Evolutionary conservation across 2,888 invertebrate species (phyloP).

Genomic region (Gymnoscelis rufifasciata): DNA sequence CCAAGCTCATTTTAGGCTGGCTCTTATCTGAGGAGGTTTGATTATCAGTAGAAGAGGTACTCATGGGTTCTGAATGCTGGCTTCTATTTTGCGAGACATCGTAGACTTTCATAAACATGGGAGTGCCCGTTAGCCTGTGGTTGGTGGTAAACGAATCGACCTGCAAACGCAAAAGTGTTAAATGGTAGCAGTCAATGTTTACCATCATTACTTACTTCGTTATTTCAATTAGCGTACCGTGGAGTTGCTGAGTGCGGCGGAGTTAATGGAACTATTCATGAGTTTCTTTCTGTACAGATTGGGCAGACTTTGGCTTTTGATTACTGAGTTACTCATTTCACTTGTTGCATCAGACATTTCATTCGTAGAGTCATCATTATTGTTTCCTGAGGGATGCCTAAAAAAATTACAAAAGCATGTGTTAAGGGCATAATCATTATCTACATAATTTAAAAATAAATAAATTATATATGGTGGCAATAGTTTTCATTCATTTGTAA

Average conservation of each 20-base stretch:
- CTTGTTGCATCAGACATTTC: conserved; percentile 75
- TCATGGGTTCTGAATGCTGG: conserved; percentile 75
- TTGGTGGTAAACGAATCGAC: conserved; percentile 72
- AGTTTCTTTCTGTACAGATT: conserved; percentile 82
- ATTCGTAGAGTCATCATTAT: conserved; percentile 80
- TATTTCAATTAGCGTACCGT: conserved; percentile 77
- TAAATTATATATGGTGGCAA: too few relatives aligned
- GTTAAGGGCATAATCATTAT: too few relatives aligned
- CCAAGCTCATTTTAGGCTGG: conserved; percentile 86
- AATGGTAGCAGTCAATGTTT: conserved; percentile 26
- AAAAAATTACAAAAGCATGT: conserved; percentile 14
- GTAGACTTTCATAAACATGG: conserved; percentile 72
- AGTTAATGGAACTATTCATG: conserved; percentile 72
- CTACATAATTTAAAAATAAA: too few relatives aligned
- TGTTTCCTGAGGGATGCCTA: conserved; percentile 88
- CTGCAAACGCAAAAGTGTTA: conserved; percentile 50
- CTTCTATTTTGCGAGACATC: conserved; percentile 72
- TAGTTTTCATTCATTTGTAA: not conserved
- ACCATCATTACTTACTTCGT: conserved; percentile 22
- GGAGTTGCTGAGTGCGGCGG: conserved; percentile 82
- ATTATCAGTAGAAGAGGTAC: conserved; percentile 74
- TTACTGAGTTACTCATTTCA: conserved; percentile 80
- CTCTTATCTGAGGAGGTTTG: conserved; percentile 72
- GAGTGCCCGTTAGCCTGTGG: conserved; percentile 65
- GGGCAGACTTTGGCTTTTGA: conserved; percentile 89